These are phyloP conservation scores for Barnardius zonarius DNA, from an alignment of 2,113 vertebrate genomes.

Conservation along the genomic window DNA sequence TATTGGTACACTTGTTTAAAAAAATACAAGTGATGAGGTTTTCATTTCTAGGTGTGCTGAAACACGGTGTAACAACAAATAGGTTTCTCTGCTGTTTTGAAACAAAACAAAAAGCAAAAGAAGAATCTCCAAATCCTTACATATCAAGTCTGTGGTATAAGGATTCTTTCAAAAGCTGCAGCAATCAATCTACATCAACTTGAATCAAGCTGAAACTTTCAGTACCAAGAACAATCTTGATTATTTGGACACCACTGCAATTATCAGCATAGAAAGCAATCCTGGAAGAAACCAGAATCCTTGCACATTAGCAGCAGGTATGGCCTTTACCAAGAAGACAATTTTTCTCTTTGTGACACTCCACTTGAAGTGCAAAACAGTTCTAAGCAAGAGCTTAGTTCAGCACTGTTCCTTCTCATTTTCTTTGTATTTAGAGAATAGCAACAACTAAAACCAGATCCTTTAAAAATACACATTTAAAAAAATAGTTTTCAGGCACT, in stretches of 20 bases:
- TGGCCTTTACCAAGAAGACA: not conserved
- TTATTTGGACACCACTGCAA: not conserved
- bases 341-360: not conserved
- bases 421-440: not conserved
- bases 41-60: not conserved
- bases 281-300: not conserved
- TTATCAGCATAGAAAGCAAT: not conserved
- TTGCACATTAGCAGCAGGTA: not conserved
- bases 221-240: not conserved
- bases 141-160: not conserved
- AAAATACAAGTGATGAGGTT: slow-evolving; percentile 26
- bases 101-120: not conserved
- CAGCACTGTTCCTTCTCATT: not conserved
- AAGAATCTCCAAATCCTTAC: not conserved
- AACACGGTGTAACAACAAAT: slow-evolving; percentile 9
- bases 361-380: not conserved
- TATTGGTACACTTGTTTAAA: slow-evolving; percentile 6
- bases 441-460: not conserved
- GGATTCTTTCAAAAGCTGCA: not conserved
- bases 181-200: not conserved
- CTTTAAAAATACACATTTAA: not conserved
- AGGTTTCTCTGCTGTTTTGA: slow-evolving; percentile 7
- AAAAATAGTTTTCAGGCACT: not conserved
- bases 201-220: not conserved
- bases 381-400: not conserved